phyloP scores from a whole-genome alignment of 2,888 invertebrate genomes.

The Augochlorella aurata region DNA sequence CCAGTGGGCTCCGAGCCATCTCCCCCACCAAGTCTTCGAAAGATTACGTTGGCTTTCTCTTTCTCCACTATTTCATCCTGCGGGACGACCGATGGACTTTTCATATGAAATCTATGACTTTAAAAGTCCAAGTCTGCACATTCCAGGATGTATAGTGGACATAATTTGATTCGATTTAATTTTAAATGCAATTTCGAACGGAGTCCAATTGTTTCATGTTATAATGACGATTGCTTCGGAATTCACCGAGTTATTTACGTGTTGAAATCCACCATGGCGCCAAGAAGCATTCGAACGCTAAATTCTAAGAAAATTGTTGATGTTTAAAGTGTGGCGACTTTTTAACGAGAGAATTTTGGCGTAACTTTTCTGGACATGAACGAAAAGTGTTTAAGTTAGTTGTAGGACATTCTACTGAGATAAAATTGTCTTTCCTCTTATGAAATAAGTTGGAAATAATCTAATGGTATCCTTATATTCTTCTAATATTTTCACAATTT shows the following conservation, averaged over 20 bases:
- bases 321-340: too few species aligned
- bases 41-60: slow-evolving; percentile 63
- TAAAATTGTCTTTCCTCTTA: too few species aligned
- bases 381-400: too few species aligned
- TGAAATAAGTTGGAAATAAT: too few species aligned
- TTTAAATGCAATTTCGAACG: slow-evolving; percentile 7
- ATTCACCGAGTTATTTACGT: background rate
- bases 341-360: too few species aligned
- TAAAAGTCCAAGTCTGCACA: slow-evolving; percentile 49
- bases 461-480: too few species aligned
- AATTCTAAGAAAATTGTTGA: too few species aligned
- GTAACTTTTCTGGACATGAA: too few species aligned
- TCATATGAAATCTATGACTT: slow-evolving; percentile 59
- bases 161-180: slow-evolving; percentile 42
- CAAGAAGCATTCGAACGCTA: background rate
- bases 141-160: slow-evolving; percentile 46
- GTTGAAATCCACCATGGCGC: background rate
- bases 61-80: slow-evolving; percentile 50
- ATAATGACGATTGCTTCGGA: background rate
- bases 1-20: slow-evolving; percentile 76
- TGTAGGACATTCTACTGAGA: too few species aligned
- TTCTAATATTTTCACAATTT: too few species aligned
- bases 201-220: background rate
- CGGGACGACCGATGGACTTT: slow-evolving; percentile 57
- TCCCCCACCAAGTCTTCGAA: slow-evolving; percentile 58